Evolutionary conservation across 2,113 vertebrate genomes (phyloP), one percentile per base, ranked within the genome.

Genomic region (Sciurus niger): DNA sequence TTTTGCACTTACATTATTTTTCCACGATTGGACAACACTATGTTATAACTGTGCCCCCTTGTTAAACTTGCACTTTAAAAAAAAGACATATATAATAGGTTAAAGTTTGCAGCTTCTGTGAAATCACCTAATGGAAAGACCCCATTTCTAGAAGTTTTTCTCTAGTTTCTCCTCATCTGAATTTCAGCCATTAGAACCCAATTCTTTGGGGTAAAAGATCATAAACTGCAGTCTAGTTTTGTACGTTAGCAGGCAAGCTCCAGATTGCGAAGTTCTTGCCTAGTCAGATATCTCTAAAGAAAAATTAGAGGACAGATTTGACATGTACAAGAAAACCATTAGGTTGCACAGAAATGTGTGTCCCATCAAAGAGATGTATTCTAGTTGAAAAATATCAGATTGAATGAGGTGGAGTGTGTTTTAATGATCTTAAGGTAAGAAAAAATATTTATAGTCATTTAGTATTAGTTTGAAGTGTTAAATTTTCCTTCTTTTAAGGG

Each of bases 361-460:
- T 55, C 37, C 53, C n/a, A 4, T 55, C 28, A 90, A 92, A 73
- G n/a, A 94, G 34, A 58, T 58, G 89, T 65, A 55, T 79, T 96
- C 22, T 95, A 96, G 87, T 89, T 96, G 80, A 87, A 84, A 73
- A 78, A 37, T 95, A 30, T 73, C 84, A 93, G 88, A 94, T 34
- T 89, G 73, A 96, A 83, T 94, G 84, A 93, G 95, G 51, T 94
- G 37, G 37, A 92, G 53, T 93, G 12, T 96, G 53, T 93, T 84
- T 96, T 89, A 67, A 84, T 95, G 60, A 96, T 72, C 32, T 53
- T 79, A 93, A 98, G 85, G 96, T 95, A 97, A 96, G 94, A 95
- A 95, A 87, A 86, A 96, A 48, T 6, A 72, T 78, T 58, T 84
- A 53, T 40, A 84, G 34, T 95, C 73, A 91, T 89, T 89, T 95